These are phyloP conservation scores for Drosophila grimshawi DNA, from an alignment of 1,140 invertebrate genomes.

Conservation along the genomic window DNA sequence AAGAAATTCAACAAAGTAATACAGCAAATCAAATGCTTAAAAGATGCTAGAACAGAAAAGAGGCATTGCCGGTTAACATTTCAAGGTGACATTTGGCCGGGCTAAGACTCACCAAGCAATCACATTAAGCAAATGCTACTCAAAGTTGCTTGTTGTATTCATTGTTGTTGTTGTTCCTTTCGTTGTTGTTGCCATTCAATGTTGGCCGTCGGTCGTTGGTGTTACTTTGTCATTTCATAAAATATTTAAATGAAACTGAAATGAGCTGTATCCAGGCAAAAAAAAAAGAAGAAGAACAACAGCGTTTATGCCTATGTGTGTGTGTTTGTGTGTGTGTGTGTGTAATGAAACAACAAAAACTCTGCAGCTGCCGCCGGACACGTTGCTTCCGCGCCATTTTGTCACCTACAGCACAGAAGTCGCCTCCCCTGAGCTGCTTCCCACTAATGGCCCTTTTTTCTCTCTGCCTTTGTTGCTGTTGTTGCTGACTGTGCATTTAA, in stretches of 20 bases:
- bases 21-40: constrained; percentile 29
- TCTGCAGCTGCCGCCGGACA: constrained; percentile 30
- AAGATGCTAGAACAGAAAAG: background rate
- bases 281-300: background rate
- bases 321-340: constrained; percentile 4
- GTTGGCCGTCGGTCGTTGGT: constrained; percentile 15
- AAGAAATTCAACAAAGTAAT: background rate
- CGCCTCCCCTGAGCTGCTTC: constrained; percentile 29
- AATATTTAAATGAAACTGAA: constrained; percentile 73
- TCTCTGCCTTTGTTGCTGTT: constrained; percentile 15
- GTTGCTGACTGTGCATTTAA: constrained; percentile 37
- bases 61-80: constrained; percentile 31
- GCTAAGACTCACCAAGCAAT: constrained; percentile 39
- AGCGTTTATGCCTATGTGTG: background rate
- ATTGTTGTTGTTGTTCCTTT: background rate
- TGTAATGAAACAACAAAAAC: constrained; percentile 41
- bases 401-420: constrained; percentile 29
- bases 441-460: constrained; percentile 19
- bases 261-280: constrained; percentile 47
- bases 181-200: constrained; percentile 8
- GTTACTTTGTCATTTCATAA: constrained; percentile 66
- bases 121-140: constrained; percentile 51
- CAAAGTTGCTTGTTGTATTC: background rate
- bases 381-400: constrained; percentile 44
- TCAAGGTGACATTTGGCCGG: constrained; percentile 63